Conservation (phyloP, 2,888 invertebrate genomes). For the Phyto melanocephala region DNA sequence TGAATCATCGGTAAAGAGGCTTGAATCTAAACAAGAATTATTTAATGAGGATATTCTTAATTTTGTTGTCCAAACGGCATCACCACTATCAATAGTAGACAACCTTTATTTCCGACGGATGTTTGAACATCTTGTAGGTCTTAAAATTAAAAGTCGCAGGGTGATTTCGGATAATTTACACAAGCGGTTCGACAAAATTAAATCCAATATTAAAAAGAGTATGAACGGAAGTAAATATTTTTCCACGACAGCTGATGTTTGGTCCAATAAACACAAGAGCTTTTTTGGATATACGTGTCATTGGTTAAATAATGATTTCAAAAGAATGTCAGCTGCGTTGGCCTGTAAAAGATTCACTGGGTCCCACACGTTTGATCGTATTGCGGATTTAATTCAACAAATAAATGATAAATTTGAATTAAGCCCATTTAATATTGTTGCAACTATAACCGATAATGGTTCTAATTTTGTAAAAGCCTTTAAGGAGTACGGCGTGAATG, state of each 20-base stretch:
- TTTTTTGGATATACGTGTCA: constrained; percentile 56
- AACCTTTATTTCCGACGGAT: not conserved
- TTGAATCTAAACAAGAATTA: not conserved
- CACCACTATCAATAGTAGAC: not conserved
- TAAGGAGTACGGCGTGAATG: not conserved
- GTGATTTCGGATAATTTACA: not conserved
- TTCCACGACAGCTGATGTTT: constrained; percentile 50
- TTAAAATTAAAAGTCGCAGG: not conserved
- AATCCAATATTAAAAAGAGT: not conserved
- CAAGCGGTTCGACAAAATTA: not conserved
- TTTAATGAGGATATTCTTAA: not conserved
- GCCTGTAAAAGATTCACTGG: constrained; percentile 6
- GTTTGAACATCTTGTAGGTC: not conserved
- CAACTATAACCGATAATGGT: not conserved
- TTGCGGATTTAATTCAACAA: not conserved
- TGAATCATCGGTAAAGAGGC: not conserved
- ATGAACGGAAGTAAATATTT: too few relatives aligned
- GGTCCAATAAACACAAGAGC: constrained; percentile 40
- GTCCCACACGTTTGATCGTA: not conserved
- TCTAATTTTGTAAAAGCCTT: constrained; percentile 2
- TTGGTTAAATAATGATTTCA: constrained; percentile 52
- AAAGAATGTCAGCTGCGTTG: constrained; percentile 36
- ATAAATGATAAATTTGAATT: not conserved
- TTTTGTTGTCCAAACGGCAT: not conserved
- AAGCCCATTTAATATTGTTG: not conserved